These are phyloP conservation scores for Accipiter cooperii DNA, from an alignment of 2,113 vertebrate genomes.

Conservation along the genomic window DNA sequence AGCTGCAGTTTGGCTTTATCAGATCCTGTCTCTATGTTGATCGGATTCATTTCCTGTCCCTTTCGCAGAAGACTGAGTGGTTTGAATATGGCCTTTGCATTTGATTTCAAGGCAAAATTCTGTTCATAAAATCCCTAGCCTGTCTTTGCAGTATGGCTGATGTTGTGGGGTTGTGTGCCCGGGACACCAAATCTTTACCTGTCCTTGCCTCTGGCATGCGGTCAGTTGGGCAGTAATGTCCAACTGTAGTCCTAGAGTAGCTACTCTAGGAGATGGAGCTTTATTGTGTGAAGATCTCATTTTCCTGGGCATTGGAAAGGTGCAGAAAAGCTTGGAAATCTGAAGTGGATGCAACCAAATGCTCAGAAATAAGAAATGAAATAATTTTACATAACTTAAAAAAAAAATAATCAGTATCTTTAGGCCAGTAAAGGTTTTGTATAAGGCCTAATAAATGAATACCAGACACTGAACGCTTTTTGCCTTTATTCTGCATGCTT, in stretches of 20 bases:
- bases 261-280: not conserved
- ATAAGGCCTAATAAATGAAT: not conserved
- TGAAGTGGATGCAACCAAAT: not conserved
- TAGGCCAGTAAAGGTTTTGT: not conserved
- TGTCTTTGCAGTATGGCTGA: not conserved
- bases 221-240: not conserved
- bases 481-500: not conserved
- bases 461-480: not conserved
- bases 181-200: not conserved
- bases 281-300: not conserved
- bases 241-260: too few relatives aligned
- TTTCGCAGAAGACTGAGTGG: fast-evolving
- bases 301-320: not conserved
- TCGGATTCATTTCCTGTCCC: not conserved
- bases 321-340: not conserved
- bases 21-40: not conserved
- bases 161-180: not conserved
- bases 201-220: not conserved
- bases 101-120: not conserved
- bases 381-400: not conserved
- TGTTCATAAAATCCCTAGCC: not conserved
- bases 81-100: not conserved
- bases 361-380: not conserved
- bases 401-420: not conserved
- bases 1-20: not conserved